phyloP scores from a whole-genome alignment of 2,888 invertebrate genomes.

The Rhamphomyia laevipes region DNA sequence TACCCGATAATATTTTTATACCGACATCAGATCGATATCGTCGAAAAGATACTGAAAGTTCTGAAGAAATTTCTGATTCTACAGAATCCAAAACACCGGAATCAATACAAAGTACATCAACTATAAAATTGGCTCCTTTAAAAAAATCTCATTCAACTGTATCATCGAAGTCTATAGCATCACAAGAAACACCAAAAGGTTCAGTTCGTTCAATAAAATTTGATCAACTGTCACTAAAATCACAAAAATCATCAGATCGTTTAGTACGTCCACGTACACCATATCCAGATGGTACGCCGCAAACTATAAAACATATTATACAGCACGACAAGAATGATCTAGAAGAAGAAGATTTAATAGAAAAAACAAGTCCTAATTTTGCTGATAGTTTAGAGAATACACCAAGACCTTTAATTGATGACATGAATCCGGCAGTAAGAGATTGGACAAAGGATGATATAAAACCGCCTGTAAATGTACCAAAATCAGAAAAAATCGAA shows the following conservation, averaged over 20 bases:
- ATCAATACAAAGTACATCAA: too few relatives aligned
- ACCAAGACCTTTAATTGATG: constrained; percentile 2
- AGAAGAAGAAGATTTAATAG: constrained; percentile 22
- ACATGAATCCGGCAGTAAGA: constrained; percentile 4
- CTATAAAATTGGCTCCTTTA: background rate
- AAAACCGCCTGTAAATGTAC: too few relatives aligned
- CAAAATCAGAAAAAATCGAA: constrained; percentile 5
- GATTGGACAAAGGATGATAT: constrained; percentile 2
- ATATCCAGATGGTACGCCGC: constrained; percentile 29
- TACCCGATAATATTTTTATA: too few relatives aligned
- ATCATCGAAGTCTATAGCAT: constrained; percentile 17
- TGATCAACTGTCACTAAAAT: constrained; percentile 16
- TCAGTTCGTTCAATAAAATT: constrained; percentile 21
- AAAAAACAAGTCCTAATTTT: constrained; percentile 25
- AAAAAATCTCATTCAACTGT: constrained; percentile 16
- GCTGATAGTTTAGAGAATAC: constrained; percentile 27
- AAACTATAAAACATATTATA: constrained; percentile 17
- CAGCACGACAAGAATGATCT: background rate
- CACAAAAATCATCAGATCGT: constrained; percentile 18
- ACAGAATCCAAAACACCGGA: too few relatives aligned
- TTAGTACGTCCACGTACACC: constrained; percentile 30
- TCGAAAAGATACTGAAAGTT: constrained; percentile 3
- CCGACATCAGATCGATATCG: constrained; percentile 9
- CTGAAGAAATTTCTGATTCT: too few relatives aligned
- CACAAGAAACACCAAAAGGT: constrained; percentile 13